These are phyloP conservation scores for Pseudomyrmex dendroicus DNA, from an alignment of 1,140 invertebrate species.

Conservation along the genomic window DNA sequence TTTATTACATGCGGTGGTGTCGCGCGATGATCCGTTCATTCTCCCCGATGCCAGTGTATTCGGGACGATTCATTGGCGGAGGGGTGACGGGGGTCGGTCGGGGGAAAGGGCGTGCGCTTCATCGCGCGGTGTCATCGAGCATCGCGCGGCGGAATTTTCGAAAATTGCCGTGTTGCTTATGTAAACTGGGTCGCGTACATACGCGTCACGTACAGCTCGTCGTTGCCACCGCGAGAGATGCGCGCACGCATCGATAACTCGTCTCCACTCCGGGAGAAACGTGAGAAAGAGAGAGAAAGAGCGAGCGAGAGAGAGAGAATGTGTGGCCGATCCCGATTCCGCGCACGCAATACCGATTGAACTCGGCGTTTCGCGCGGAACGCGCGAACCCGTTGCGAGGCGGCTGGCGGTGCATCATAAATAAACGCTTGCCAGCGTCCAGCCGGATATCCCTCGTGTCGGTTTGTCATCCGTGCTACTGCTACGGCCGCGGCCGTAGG, in stretches of 20 bases:
- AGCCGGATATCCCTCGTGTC: constrained; percentile 68
- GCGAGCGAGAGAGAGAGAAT: not conserved
- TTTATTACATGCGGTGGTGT: constrained; percentile 47
- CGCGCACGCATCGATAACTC: constrained; percentile 14
- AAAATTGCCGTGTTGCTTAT: constrained; percentile 50
- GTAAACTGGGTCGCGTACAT: constrained; percentile 36
- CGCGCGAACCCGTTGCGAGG: constrained; percentile 65
- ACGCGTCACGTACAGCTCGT: constrained; percentile 7
- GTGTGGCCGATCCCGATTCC: constrained; percentile 57
- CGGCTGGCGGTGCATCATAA: constrained; percentile 67
- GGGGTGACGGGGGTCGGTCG: not conserved
- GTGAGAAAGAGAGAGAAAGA: not conserved
- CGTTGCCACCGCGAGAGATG: not conserved
- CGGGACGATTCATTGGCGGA: constrained; percentile 25
- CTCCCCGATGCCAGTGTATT: constrained; percentile 13
- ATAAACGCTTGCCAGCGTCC: constrained; percentile 69
- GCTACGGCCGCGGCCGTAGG: constrained; percentile 24
- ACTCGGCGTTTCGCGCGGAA: constrained; percentile 56
- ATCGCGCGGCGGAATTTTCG: constrained; percentile 17
- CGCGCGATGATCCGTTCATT: constrained; percentile 23
- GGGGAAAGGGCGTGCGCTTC: not conserved
- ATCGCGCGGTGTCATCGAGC: constrained; percentile 15
- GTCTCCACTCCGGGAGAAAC: not conserved
- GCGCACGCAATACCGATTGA: constrained; percentile 66
- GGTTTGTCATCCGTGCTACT: constrained; percentile 67